Percentiles rank a stretch among this genome's conserved stretches.
Conservation (phyloP, 2,113 vertebrate genomes). For the Passer montanus region DNA sequence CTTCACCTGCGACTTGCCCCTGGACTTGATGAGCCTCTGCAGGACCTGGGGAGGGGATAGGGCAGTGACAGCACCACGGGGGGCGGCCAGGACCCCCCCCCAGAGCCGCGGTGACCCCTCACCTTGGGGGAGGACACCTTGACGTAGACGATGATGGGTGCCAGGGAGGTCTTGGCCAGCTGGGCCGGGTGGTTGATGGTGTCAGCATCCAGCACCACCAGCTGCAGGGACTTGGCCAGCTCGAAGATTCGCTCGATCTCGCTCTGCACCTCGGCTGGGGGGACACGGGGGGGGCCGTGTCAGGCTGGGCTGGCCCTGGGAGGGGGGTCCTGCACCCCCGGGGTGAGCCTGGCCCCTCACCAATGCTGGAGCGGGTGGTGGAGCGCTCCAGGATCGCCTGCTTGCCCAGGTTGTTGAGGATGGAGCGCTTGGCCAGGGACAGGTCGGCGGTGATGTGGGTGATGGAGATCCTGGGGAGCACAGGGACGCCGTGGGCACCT, state of each 20-base stretch:
- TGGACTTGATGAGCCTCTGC: constrained; percentile 91
- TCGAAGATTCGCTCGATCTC: constrained; percentile 98
- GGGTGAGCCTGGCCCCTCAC: constrained; percentile 68
- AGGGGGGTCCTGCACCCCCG: accelerated
- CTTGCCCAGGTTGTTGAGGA: constrained; percentile 91
- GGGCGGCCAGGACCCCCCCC: accelerated
- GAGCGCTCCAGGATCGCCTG: constrained; percentile 95
- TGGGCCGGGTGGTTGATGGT: constrained; percentile 97
- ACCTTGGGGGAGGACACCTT: constrained; percentile 98
- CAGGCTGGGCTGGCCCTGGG: not conserved
- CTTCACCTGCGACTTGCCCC: constrained; percentile 96
- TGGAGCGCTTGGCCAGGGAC: constrained; percentile 93
- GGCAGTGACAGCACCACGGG: accelerated
- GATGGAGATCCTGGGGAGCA: constrained; percentile 88
- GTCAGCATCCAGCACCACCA: constrained; percentile 93
- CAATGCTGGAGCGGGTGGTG: constrained; percentile 92
- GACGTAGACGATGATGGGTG: constrained; percentile 94
- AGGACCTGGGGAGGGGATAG: constrained; percentile 79
- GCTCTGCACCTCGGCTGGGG: constrained; percentile 91
- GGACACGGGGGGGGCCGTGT: accelerated
- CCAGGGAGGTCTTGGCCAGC: constrained; percentile 94
- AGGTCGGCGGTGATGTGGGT: constrained; percentile 94
- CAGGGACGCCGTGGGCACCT: not conserved
- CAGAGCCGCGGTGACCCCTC: not conserved
- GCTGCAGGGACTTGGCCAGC: constrained; percentile 93